These are phyloP conservation scores for Drosophila affinis DNA, from an alignment of 2,888 invertebrate species.

Conservation along the genomic window DNA sequence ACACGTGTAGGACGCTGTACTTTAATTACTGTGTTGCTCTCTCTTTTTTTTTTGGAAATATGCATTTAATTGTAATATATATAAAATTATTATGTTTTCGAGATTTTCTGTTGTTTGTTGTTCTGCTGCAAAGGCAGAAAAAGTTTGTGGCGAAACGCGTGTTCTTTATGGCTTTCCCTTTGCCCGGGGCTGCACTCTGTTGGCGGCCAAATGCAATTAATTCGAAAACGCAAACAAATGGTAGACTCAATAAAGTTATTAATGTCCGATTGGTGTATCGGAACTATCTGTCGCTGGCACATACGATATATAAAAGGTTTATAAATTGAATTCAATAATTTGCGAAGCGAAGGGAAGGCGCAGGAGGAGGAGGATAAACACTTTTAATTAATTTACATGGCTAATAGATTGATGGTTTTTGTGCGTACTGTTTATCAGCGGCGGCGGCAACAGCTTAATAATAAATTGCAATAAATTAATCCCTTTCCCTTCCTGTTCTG, in stretches of 20 bases:
- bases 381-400: slow-evolving; percentile 31
- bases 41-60: neutral
- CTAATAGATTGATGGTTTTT: slow-evolving; percentile 9
- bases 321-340: slow-evolving; percentile 22
- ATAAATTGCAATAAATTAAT: slow-evolving; percentile 24
- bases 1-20: slow-evolving; percentile 52
- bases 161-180: slow-evolving; percentile 41
- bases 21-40: slow-evolving; percentile 9
- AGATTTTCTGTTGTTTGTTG: slow-evolving; percentile 36
- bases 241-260: slow-evolving; percentile 65
- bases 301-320: no score
- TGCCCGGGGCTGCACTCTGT: neutral
- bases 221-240: slow-evolving; percentile 54
- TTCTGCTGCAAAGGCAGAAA: slow-evolving; percentile 67
- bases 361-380: neutral
- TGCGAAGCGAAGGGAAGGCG: neutral
- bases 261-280: slow-evolving; percentile 48
- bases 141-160: slow-evolving; percentile 25
- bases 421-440: slow-evolving; percentile 9
- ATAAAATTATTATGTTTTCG: slow-evolving; percentile 1
- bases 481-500: slow-evolving; percentile 1
- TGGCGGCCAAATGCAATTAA: slow-evolving; percentile 47
- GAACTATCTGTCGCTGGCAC: neutral
- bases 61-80: neutral
- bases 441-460: slow-evolving; percentile 22